These are phyloP conservation scores for Philopedon plagiatum DNA, from an alignment of 2,888 invertebrate species.

Conservation along the genomic window DNA sequence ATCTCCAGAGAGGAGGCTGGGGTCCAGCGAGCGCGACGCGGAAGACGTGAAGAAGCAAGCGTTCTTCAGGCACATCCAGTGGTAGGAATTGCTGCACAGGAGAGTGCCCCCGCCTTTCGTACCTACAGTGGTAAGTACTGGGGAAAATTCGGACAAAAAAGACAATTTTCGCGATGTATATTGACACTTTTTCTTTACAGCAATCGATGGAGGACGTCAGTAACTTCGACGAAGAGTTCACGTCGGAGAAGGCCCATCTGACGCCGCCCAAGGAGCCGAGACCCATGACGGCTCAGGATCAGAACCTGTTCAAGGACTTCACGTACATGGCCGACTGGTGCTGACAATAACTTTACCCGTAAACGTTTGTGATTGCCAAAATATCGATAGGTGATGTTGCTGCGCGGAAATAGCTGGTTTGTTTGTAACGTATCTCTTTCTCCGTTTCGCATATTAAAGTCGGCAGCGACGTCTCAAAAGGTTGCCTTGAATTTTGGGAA, in stretches of 20 bases:
- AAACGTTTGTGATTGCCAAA: constrained; percentile 2
- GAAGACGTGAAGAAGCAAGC: constrained; percentile 99
- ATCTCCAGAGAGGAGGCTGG: constrained; percentile 97
- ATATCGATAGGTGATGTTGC: neutral
- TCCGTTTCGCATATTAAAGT: too few relatives aligned
- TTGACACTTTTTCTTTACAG: constrained; percentile 71
- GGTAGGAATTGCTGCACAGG: constrained; percentile 95
- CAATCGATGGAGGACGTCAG: constrained; percentile 96
- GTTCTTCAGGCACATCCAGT: constrained; percentile 96
- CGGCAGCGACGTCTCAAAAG: too few relatives aligned
- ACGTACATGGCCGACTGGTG: constrained; percentile 99
- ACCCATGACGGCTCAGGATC: constrained; percentile 87
- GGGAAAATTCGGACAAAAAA: too few relatives aligned
- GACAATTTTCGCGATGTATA: too few relatives aligned
- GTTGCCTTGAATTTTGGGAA: too few relatives aligned
- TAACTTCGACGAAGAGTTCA: constrained; percentile 99
- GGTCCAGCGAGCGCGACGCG: constrained; percentile 99
- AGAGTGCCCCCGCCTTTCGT: constrained; percentile 98
- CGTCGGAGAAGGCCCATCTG: constrained; percentile 94
- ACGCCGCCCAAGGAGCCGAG: constrained; percentile 98
- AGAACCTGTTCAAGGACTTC: constrained; percentile 93
- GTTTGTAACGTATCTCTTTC: too few relatives aligned
- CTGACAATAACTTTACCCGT: constrained; percentile 69
- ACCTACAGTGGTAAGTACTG: constrained; percentile 92
- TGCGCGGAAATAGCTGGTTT: neutral